Base-by-base conservation (phyloP, 2,113 vertebrate genomes). In the Lophius piscatorius region DNA sequence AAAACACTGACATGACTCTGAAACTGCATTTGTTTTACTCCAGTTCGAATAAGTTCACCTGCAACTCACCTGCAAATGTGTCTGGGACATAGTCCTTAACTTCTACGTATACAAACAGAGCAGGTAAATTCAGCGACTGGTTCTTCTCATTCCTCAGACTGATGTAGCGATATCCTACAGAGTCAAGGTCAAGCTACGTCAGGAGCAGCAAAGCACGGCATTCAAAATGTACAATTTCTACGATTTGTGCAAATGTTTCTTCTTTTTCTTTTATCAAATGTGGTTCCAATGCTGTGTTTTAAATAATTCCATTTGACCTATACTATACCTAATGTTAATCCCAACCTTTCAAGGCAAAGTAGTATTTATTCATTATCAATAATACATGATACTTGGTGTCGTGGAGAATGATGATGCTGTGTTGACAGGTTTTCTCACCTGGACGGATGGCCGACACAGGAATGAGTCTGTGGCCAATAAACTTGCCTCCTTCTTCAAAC, bases 41-140 rank as follows among this genome's bases (percentile, higher is more conserved):
- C 35, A 1, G 11, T 24, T 36, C 20, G 1, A 24, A 20, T 8
- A 17, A 9, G 3, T 31, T 54, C 2, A 18, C 1, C 8, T 3
- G 11, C 11, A 4, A 16, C 16, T 84, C 87, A 98, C 97, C 96
- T 90, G 96, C 97, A 0, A 95, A 98, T 2, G 96, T 98, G 72
- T 99, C 97, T 2, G 97, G 97, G 3, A 99, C 97, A 0, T 99
- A 99, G 79, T 98, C 96, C 70, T 98, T 99, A 22, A 99, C 96
- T 50, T 97, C 96, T 29, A 97, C 95, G 74, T 96, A 98, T 42
- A 98, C 93, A 72, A 99, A 99, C 72, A 99, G 87, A 60, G 96
- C 92, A 1, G 97, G 94, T 35, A 98, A 68, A 16, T 83, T 95
- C 76, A 99, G 88, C 1, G 94, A 89, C 72, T 96, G 95, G 87